Conservation (phyloP, 2,797 vertebrate species). For the Poecilia picta region DNA sequence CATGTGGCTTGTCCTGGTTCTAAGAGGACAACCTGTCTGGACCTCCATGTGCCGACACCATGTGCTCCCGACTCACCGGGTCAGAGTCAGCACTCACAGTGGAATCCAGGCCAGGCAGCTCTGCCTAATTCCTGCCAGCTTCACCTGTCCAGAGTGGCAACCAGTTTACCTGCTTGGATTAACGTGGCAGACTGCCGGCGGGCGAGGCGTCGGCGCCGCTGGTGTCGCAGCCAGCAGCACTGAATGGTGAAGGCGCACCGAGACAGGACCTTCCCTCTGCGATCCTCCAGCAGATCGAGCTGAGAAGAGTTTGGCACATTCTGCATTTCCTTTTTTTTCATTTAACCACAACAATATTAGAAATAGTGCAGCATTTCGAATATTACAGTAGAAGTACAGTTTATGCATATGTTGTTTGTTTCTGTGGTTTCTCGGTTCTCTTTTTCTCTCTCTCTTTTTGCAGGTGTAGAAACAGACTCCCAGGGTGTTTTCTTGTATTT, state of each 20-base stretch:
- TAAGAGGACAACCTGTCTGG: constrained; percentile 23
- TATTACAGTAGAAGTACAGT: too few species aligned
- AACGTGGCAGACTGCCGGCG: constrained; percentile 78
- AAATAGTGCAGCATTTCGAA: too few species aligned
- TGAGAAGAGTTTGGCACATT: constrained; percentile 52
- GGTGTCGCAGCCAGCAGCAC: constrained; percentile 87
- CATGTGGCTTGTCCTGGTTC: constrained; percentile 5
- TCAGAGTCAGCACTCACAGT: constrained; percentile 20
- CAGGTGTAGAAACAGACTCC: too few species aligned
- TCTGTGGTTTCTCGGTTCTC: too few species aligned
- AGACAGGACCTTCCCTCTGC: constrained; percentile 80
- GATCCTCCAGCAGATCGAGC: constrained; percentile 89
- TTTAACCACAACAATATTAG: too few species aligned
- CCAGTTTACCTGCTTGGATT: constrained; percentile 92
- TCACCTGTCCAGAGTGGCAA: constrained; percentile 21
- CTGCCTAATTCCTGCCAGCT: neutral
- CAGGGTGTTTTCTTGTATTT: too few species aligned
- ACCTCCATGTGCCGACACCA: constrained; percentile 35
- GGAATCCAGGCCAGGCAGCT: constrained; percentile 19
- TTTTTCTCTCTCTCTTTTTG: too few species aligned
- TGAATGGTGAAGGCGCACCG: constrained; percentile 88
- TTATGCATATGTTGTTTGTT: too few species aligned
- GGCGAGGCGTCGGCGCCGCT: constrained; percentile 64
- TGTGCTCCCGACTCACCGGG: constrained; percentile 37
- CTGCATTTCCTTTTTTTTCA: too few species aligned